phyloP scores from a whole-genome alignment of 2,113 vertebrate genomes.

The Carollia perspicillata region DNA sequence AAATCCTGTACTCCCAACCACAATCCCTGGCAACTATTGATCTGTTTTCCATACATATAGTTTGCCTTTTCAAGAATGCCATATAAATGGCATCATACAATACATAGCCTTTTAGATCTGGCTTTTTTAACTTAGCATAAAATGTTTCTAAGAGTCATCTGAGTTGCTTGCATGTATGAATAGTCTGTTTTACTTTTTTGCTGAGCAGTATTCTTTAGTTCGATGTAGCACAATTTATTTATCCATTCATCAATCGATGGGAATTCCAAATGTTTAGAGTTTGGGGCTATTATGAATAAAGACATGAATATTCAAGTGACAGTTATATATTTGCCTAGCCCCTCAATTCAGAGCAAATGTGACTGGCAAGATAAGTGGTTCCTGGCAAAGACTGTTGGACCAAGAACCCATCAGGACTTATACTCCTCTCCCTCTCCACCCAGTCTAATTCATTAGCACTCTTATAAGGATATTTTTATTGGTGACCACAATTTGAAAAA shows the following conservation, averaged over 20 bases:
- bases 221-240: background rate
- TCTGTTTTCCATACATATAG: background rate
- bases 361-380: background rate
- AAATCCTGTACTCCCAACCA: background rate
- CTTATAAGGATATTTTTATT: background rate
- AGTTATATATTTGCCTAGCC: background rate
- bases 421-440: background rate
- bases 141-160: background rate
- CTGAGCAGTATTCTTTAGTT: background rate
- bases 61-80: background rate
- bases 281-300: conserved; percentile 14
- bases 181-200: background rate
- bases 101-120: background rate
- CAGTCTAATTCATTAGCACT: background rate
- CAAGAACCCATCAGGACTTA: background rate
- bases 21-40: background rate
- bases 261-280: background rate
- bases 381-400: background rate
- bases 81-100: background rate
- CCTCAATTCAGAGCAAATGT: background rate
- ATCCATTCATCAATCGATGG: background rate
- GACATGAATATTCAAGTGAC: background rate
- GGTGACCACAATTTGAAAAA: background rate
- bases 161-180: background rate
- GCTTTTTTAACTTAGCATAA: background rate